Evolutionary conservation across 1,140 invertebrate genomes (phyloP), one percentile per base, ranked within the genome.

Genomic region (Colletes latitarsis): DNA sequence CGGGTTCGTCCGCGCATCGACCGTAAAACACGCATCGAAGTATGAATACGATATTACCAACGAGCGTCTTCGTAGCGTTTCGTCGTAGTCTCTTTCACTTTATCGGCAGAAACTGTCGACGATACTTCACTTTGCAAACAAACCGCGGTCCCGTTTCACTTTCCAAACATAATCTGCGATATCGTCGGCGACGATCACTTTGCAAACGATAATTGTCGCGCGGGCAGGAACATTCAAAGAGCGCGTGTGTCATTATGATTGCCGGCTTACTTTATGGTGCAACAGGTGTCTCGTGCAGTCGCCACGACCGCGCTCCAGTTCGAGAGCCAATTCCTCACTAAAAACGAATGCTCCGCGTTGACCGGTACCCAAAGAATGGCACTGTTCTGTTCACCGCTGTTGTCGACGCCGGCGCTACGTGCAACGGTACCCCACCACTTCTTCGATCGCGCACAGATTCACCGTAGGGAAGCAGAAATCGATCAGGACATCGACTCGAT

Each of bases 231-330:
- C 30, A 4, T 71, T 71, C 46, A 46, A 63, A 71, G 41, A 43
- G 12, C 8, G 43, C 46, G 41, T 55, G 17, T n/a, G 30, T 4
- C 19, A 15, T 66, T 52, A 9, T 10, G 55, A 3, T 10, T 10
- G 17, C 41, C 63, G 41, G 63, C 63, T 70, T 70, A 41, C 46
- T 78, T 52, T 21, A 43, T 19, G 53, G 46, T 15, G 85, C 81
- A 85, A 85, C 84, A 85, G 73, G 83, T 86, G 74, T 71, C 69
- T 67, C 30, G 62, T 19, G 43, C 52, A 41, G 21, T 57, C 55
- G 12, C 52, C 30, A 21, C 68, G 53, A 67, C 52, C 60, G 82
- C 82, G 81, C 30, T 60, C 75, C 55, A 58, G 46, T 77, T 82
- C 74, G 6, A 68, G 15, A 58, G 17, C 30, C 69, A 60, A 70